Evolutionary conservation across 1,140 invertebrate genomes (phyloP).

Genomic region (Chymomyza costata): DNA sequence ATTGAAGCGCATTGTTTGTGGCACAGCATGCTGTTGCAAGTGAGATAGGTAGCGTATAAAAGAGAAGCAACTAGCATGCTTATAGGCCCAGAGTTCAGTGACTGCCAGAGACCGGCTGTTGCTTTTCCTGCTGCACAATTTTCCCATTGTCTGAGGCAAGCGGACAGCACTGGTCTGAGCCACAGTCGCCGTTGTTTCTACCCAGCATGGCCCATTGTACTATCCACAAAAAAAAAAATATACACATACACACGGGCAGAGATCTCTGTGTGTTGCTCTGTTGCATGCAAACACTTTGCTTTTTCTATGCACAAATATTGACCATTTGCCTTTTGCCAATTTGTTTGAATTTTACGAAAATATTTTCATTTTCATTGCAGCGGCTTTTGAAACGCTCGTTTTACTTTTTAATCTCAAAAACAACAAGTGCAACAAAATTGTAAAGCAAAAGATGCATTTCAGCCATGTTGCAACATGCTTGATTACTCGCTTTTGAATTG

Average conservation of each 20-base stretch:
- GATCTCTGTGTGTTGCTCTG: conserved; percentile 45
- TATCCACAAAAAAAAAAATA: no score
- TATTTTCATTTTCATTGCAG: conserved; percentile 54
- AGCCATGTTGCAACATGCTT: no score
- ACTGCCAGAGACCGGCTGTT: conserved; percentile 28
- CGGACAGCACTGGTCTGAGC: no score
- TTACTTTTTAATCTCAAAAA: no score
- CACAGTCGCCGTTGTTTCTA: conserved; percentile 28
- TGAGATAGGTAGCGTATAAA: background rate
- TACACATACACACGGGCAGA: no score
- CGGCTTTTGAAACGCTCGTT: no score
- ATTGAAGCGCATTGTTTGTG: conserved; percentile 36
- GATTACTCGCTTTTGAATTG: no score
- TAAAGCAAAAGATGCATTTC: no score
- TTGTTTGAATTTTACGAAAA: conserved; percentile 63
- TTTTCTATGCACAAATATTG: conserved; percentile 58
- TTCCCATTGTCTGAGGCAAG: conserved; percentile 45
- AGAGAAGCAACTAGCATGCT: no score
- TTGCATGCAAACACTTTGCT: conserved; percentile 39
- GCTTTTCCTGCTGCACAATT: conserved; percentile 36
- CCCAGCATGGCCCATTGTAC: no score
- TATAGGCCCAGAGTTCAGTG: no score
- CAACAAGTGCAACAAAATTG: no score
- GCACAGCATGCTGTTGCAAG: conserved; percentile 31
- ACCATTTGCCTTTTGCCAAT: conserved; percentile 64